phyloP scores from a whole-genome alignment of 2,888 invertebrate species.

The Pseudanteris insignis region DNA sequence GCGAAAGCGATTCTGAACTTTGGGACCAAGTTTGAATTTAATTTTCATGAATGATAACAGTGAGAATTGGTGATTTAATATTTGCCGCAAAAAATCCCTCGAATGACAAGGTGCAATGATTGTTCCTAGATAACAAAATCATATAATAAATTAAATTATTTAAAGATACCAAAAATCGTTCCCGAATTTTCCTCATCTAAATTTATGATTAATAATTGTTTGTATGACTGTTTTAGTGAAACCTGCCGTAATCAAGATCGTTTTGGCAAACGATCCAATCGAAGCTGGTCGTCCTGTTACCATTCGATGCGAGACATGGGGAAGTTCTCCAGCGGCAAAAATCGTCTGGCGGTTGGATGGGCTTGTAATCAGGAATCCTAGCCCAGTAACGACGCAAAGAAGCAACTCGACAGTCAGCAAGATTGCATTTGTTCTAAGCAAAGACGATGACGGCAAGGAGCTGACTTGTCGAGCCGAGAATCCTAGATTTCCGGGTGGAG shows the following conservation, averaged over 20 bases:
- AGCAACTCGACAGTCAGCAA: constrained; percentile 75
- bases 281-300: constrained; percentile 79
- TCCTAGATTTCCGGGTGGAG: constrained; percentile 84
- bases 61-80: constrained; percentile 33
- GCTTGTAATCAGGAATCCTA: constrained; percentile 73
- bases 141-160: too few relatives aligned
- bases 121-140: too few relatives aligned
- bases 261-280: constrained; percentile 76
- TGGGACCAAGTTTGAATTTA: constrained; percentile 40
- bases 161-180: too few relatives aligned
- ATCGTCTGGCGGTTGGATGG: constrained; percentile 83
- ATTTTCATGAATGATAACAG: constrained; percentile 40
- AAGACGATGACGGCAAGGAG: constrained; percentile 84
- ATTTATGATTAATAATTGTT: too few relatives aligned
- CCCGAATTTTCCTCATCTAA: too few relatives aligned
- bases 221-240: constrained; percentile 73
- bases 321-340: constrained; percentile 84
- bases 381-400: constrained; percentile 70
- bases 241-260: constrained; percentile 79
- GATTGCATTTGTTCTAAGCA: constrained; percentile 77
- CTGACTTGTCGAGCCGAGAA: constrained; percentile 87
- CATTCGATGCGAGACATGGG: constrained; percentile 81
- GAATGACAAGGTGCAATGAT: too few relatives aligned
- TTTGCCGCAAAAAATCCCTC: too few relatives aligned
- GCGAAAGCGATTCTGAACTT: constrained; percentile 38